Percentiles rank a stretch among this genome's conserved stretches.
Conservation (phyloP, 2,113 vertebrate species). For the Mixornis gularis region DNA sequence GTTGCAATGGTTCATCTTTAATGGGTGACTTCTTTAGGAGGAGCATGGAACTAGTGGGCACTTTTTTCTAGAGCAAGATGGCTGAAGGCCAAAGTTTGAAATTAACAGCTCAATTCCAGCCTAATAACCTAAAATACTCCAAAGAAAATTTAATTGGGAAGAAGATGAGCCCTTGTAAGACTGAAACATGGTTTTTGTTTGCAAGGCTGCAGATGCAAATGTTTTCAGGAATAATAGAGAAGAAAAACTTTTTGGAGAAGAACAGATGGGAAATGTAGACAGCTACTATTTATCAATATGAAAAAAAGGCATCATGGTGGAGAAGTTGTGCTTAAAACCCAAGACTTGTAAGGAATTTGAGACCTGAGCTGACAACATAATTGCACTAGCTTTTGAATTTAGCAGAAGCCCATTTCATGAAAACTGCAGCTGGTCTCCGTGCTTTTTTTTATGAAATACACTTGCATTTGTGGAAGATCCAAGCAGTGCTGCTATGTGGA, state of each 20-base stretch:
- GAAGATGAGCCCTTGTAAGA: not conserved
- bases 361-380: not conserved
- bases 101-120: not conserved
- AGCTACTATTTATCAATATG: not conserved
- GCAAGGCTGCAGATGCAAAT: not conserved
- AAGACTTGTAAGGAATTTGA: not conserved
- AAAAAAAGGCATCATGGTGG: not conserved
- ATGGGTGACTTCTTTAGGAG: not conserved
- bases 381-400: not conserved
- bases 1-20: not conserved
- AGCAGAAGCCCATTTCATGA: not conserved
- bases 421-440: not conserved
- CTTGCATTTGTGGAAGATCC: not conserved
- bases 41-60: not conserved
- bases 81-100: not conserved
- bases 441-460: not conserved
- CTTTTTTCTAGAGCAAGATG: not conserved
- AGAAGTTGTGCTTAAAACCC: not conserved
- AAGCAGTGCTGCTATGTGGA: not conserved
- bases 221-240: not conserved
- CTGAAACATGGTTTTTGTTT: not conserved
- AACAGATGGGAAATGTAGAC: not conserved
- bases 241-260: not conserved
- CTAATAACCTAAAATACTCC: not conserved
- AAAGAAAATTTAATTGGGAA: not conserved